Base-by-base conservation (phyloP, 1,140 invertebrate genomes). In the Carposina sasakii region DNA sequence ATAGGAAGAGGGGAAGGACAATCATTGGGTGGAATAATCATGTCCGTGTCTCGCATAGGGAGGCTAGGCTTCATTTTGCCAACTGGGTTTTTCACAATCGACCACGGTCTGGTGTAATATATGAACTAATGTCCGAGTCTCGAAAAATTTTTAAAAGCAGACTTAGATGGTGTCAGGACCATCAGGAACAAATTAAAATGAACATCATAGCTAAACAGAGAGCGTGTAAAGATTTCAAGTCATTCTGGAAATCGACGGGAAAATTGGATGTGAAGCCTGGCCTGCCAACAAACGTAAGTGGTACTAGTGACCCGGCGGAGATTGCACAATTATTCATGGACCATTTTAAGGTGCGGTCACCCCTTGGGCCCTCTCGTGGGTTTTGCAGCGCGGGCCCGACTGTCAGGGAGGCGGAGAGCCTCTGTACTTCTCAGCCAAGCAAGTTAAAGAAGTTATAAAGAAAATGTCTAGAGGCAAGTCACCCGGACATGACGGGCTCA, bases 121-220 rank as follows among this genome's bases (percentile, higher is more conserved):
- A 43, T 17, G 28, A 43, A 3, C n/a, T 17, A 17, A 43, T 28
- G 41, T 43, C 23, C 30, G 2, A 5, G 12, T 3, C 41, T 2
- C 23, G 41, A 5, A 30, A 16, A 17, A 30, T 28, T 2, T 43
- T 28, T 17, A n/a, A n/a, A n/a, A n/a, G n/a, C n/a, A n/a, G n/a
- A n/a, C n/a, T n/a, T n/a, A n/a, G n/a, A n/a, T n/a, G n/a, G n/a
- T n/a, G 41, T 15, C 41, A 43, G 19, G 19, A 43, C 5, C n/a
- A 43, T 28, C 41, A 43, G 20, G 28, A 43, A 30, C 23, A 43
- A 26, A 26, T 43, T 3, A 43, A 43, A 28, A 24, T 43, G 24
- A 15, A 42, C 23, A 13, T 26, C 23, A 43, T 43, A 28, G 41
- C 41, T 15, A 20, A 24, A 16, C 20, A 28, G 6, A 13, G 28